Evolutionary conservation across 2,113 vertebrate genomes (phyloP).

Genomic region (Plestiodon gilberti): DNA sequence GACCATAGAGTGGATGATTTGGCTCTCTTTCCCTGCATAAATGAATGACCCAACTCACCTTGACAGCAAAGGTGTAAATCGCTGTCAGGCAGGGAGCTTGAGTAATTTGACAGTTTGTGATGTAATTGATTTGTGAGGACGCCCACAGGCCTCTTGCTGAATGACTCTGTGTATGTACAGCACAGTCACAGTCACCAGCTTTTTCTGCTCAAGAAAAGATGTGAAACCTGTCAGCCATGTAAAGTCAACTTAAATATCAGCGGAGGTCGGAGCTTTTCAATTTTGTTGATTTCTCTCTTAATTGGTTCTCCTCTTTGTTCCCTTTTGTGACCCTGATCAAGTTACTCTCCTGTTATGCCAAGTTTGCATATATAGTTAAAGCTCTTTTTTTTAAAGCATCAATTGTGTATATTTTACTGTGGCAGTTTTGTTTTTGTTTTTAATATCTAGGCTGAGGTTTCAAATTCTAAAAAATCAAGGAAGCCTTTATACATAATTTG

Average conservation of each 20-base stretch:
- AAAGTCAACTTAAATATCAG: constrained; percentile 65
- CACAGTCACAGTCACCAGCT: not conserved
- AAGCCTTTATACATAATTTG: not conserved
- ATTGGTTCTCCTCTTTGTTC: constrained; percentile 24
- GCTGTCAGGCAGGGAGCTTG: not conserved
- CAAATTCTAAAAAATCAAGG: not conserved
- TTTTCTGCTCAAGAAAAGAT: not conserved
- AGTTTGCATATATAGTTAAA: not conserved
- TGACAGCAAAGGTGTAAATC: constrained; percentile 51
- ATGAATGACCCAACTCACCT: constrained; percentile 43
- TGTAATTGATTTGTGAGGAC: constrained; percentile 52
- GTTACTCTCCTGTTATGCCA: constrained; percentile 52
- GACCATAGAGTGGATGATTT: constrained; percentile 16
- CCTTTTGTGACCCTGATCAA: not conserved
- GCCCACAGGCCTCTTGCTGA: constrained; percentile 26
- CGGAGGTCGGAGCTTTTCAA: constrained; percentile 54
- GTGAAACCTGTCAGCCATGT: constrained; percentile 57
- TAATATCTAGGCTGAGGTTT: not conserved
- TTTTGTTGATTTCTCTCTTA: constrained; percentile 48
- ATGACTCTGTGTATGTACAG: constrained; percentile 30
- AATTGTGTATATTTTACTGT: constrained; percentile 15
- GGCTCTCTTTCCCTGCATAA: not conserved
- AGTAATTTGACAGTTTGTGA: constrained; percentile 16
- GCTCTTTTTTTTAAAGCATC: constrained; percentile 23
- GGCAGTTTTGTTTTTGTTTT: not conserved